phyloP scores from a whole-genome alignment of 2,888 invertebrate species.

The Eupithecia abbreviata region DNA sequence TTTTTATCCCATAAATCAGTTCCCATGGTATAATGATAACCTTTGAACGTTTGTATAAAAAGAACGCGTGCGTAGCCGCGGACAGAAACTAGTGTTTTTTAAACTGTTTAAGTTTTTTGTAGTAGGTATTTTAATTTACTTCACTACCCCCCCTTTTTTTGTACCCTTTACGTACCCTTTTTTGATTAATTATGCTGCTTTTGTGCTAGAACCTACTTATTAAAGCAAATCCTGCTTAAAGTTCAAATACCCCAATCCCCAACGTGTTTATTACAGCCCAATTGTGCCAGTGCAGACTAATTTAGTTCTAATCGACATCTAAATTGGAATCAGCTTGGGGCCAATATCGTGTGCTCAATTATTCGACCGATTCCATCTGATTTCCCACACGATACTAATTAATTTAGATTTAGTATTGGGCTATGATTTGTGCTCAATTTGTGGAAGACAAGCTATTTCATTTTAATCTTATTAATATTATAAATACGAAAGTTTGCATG shows the following conservation, averaged over 20 bases:
- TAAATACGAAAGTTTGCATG: not conserved
- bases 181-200: not conserved
- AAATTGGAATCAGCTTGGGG: constrained; percentile 6
- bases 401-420: not conserved
- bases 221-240: not conserved
- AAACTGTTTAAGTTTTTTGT: too few relatives aligned
- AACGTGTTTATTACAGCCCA: constrained; percentile 1
- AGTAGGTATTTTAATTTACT: too few relatives aligned
- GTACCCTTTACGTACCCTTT: not conserved
- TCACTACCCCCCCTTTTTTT: too few relatives aligned
- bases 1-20: too few relatives aligned
- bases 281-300: constrained; percentile 7
- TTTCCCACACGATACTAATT: constrained; percentile 1
- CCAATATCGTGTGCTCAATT: not conserved
- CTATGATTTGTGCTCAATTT: not conserved
- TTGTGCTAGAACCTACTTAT: not conserved
- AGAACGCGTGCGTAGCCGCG: too few relatives aligned
- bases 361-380: constrained; percentile 1
- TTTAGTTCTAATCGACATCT: constrained; percentile 11
- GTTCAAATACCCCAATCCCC: not conserved
- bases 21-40: too few relatives aligned
- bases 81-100: too few relatives aligned
- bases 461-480: not conserved
- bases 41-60: too few relatives aligned
- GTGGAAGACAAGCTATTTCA: not conserved